phyloP scores from a whole-genome alignment of 2,113 vertebrate genomes.

The Tetraodon nigroviridis region DNA sequence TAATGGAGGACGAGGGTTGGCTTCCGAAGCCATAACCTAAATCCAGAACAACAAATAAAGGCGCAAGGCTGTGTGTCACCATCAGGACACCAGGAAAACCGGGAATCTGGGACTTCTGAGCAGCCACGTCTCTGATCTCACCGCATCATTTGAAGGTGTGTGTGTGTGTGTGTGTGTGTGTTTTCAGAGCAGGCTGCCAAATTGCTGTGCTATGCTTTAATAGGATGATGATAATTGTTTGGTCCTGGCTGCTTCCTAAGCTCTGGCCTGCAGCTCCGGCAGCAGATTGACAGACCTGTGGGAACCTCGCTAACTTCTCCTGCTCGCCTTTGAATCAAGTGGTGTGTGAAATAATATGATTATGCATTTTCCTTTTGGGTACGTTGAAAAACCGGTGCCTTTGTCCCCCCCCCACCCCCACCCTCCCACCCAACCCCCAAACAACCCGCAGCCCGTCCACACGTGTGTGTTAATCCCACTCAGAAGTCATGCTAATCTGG shows the following conservation, averaged over 20 bases:
- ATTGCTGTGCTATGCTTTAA: slow-evolving; percentile 70
- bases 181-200: slow-evolving; percentile 51
- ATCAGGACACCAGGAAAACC: neutral
- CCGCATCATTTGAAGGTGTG: slow-evolving; percentile 42
- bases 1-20: slow-evolving; percentile 29
- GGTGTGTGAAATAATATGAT: slow-evolving; percentile 75
- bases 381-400: slow-evolving; percentile 60
- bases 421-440: slow-evolving; percentile 16
- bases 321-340: slow-evolving; percentile 72
- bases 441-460: slow-evolving; percentile 53
- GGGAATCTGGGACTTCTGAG: neutral
- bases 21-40: slow-evolving; percentile 40
- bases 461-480: slow-evolving; percentile 56
- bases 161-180: too few relatives aligned
- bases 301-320: slow-evolving; percentile 71
- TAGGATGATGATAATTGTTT: slow-evolving; percentile 73
- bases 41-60: slow-evolving; percentile 16
- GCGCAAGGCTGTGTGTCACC: slow-evolving; percentile 11
- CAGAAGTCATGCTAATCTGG: slow-evolving; percentile 64
- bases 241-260: slow-evolving; percentile 65
- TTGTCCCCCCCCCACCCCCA: neutral
- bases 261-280: slow-evolving; percentile 65
- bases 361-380: slow-evolving; percentile 71
- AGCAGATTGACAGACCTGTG: slow-evolving; percentile 72
- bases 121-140: slow-evolving; percentile 31